phyloP scores from a whole-genome alignment of 64 coral and sea anemone genomes.

The Pocillopora damicornis region DNA sequence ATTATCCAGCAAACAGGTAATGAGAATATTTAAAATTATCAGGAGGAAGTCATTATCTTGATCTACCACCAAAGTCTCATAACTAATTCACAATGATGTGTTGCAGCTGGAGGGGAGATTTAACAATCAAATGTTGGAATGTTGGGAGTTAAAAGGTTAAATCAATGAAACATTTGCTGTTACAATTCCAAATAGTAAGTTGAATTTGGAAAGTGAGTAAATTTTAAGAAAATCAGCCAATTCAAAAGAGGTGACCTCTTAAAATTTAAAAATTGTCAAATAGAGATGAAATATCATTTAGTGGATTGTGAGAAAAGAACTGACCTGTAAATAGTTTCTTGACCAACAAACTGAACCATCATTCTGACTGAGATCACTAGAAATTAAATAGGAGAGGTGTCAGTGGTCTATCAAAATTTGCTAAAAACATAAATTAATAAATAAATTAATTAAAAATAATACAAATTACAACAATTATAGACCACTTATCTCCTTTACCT shows the following conservation, averaged over 20 bases:
- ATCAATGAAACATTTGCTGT: no score
- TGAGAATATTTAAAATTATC: background rate
- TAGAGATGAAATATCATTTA: background rate
- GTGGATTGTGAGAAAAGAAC: background rate
- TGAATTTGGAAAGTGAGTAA: no score
- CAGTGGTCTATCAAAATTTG: background rate
- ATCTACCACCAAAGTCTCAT: no score
- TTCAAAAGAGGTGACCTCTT: no score
- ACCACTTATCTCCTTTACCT: no score
- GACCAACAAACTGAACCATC: slow-evolving; percentile 85
- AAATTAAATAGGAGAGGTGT: background rate
- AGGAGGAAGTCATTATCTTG: background rate
- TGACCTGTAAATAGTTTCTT: slow-evolving; percentile 85
- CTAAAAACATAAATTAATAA: background rate
- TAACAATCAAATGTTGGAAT: no score
- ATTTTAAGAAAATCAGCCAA: no score
- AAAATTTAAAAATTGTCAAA: background rate
- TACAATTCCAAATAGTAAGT: no score
- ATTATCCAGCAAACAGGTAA: background rate
- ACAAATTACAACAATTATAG: no score
- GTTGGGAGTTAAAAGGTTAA: no score
- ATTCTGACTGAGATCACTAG: slow-evolving; percentile 79
- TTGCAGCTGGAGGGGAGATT: background rate
- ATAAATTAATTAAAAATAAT: background rate
- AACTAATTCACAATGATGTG: no score